Base-by-base conservation (phyloP, 2,797 vertebrate species). In the Pygocentrus nattereri region DNA sequence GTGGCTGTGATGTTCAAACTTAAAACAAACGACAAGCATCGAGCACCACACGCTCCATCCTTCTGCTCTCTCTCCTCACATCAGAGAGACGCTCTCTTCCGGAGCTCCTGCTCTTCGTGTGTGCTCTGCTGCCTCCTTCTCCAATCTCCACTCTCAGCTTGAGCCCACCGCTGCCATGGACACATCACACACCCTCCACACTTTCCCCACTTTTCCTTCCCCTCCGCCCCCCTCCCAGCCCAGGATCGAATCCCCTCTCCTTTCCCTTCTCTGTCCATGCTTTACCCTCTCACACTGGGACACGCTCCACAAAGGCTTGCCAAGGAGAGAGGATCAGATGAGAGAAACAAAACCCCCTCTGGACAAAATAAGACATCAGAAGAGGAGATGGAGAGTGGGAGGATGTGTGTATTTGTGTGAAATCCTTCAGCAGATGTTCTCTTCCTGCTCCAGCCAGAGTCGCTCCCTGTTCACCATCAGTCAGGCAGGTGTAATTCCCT, bases 91-190 rank as follows among this genome's bases (percentile, higher is more conserved):
- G 59, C 31, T 74, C 76, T 82, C 83, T 84, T 86, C 72, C 85
- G 82, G 76, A 79, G 85, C 87, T 81, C 86, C 88, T 86, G 86
- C 87, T 86, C 74, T 75, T 86, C 84, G 89, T 79, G 86, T 94
- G 94, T 95, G 94, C 93, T 94, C 88, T 73, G 73, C 5, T 41
- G 88, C 85, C 83, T 91, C 88, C 86, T 88, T 75, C 89, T 90
- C 87, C 92, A 94, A 94, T 95, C 91, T 92, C 89, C 89, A 75
- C 50, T 85, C 93, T 88, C 93, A 90, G 93, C 91, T 86, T 92
- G 94, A 91, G 91, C 89, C 89, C 90, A 47, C 83, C 2, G 87
- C 91, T 91, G 72, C 91, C 90, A 92, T 88, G 89, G 91, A 92
- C 90, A 92, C 90, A 84, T 87, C 88, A 88, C 88, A 91, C 30